Percentiles rank a stretch among this genome's conserved stretches.
These are phyloP conservation scores for Ellobium chinense DNA, from an alignment of 2,888 invertebrate species.

Conservation along the genomic window DNA sequence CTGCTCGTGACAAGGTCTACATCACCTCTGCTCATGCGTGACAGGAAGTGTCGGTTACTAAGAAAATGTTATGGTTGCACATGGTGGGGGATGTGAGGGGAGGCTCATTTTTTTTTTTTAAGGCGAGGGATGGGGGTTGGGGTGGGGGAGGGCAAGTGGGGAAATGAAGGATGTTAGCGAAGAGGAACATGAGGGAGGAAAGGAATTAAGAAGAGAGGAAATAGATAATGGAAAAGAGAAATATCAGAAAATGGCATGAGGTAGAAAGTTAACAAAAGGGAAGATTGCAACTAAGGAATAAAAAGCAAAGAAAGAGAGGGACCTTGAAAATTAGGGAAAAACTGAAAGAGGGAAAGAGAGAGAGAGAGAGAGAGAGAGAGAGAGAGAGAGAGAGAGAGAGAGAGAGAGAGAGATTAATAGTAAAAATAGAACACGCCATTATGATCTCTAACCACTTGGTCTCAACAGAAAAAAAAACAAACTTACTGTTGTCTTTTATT, in stretches of 20 bases:
- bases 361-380: background rate
- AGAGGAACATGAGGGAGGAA: background rate
- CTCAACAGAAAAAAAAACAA: background rate
- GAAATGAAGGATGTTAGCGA: background rate
- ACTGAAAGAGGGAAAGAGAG: background rate
- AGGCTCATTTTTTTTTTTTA: no score
- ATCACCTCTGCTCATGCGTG: background rate
- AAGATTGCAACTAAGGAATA: background rate
- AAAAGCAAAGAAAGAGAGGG: background rate
- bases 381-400: constrained; percentile 18
- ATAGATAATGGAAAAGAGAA: background rate
- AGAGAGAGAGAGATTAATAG: background rate
- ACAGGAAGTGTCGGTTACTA: constrained; percentile 20
- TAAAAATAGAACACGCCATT: background rate
- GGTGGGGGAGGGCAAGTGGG: background rate
- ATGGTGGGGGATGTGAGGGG: no score
- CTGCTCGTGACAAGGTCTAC: background rate
- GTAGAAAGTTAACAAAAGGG: background rate
- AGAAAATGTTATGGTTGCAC: constrained; percentile 17
- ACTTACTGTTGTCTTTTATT: background rate
- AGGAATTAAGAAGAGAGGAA: background rate
- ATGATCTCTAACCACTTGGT: background rate
- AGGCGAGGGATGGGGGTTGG: background rate
- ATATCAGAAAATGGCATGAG: background rate
- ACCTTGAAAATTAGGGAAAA: background rate